phyloP scores from a whole-genome alignment of 2,888 invertebrate genomes.

The Tenodera sinensis region DNA sequence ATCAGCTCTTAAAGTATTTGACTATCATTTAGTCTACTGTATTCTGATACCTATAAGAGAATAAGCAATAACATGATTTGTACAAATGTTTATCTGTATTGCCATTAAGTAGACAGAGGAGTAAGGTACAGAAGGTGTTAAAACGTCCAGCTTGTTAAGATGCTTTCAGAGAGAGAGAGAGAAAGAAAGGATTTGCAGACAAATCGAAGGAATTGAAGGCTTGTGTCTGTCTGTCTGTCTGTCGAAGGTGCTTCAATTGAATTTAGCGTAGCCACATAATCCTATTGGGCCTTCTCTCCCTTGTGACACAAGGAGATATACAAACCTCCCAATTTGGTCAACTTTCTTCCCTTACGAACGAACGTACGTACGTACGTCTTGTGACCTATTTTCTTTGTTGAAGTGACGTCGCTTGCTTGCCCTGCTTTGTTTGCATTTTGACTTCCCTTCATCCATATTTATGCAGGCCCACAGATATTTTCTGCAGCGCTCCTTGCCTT shows the following conservation, averaged over 20 bases:
- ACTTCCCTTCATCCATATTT: conserved; percentile 12
- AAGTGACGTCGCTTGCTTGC: too few relatives aligned
- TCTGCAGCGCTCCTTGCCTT: background rate
- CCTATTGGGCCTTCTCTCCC: background rate
- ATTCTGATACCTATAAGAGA: too few relatives aligned
- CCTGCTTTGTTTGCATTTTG: background rate
- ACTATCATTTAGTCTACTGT: too few relatives aligned
- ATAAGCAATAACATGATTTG: too few relatives aligned
- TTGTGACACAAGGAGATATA: too few relatives aligned
- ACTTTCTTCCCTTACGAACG: background rate
- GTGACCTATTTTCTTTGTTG: background rate
- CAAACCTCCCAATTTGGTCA: background rate
- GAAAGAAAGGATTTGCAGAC: background rate
- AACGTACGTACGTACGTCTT: background rate
- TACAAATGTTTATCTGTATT: too few relatives aligned
- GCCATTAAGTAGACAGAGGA: too few relatives aligned
- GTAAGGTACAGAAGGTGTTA: too few relatives aligned
- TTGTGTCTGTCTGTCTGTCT: too few relatives aligned
- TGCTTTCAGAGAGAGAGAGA: too few relatives aligned
- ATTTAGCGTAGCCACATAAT: background rate
- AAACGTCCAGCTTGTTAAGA: too few relatives aligned
- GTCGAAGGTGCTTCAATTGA: background rate
- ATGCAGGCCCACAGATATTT: conserved; percentile 8
- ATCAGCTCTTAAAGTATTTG: too few relatives aligned
- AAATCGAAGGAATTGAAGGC: background rate